phyloP scores from a whole-genome alignment of 2,888 invertebrate species.

The Bhutanitis thaidina region DNA sequence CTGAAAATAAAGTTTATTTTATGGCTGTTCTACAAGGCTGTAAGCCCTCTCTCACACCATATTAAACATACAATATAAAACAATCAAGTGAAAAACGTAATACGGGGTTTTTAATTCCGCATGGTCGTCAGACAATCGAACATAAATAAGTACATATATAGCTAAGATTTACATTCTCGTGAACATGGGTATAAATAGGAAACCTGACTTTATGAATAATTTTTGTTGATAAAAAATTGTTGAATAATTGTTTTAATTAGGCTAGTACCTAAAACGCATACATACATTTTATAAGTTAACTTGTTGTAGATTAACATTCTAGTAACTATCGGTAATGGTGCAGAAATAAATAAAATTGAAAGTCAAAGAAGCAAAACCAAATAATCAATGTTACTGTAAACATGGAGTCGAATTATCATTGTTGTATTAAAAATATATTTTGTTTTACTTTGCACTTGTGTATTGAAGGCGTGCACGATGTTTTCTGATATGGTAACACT shows the following conservation, averaged over 20 bases:
- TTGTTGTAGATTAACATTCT: slow-evolving; percentile 9
- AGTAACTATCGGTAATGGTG: slow-evolving; percentile 6
- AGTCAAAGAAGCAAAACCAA: neutral
- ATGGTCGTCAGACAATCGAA: too few species aligned
- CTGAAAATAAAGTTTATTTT: too few species aligned
- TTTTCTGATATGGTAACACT: neutral
- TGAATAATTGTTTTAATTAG: too few species aligned
- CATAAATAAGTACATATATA: too few species aligned
- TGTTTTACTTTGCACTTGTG: neutral
- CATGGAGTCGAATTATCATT: neutral
- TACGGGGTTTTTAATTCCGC: too few species aligned
- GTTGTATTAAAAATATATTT: neutral
- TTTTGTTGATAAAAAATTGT: neutral
- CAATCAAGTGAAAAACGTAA: too few species aligned
- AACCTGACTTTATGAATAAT: neutral
- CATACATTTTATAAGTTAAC: slow-evolving; percentile 9
- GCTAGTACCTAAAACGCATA: slow-evolving; percentile 2
- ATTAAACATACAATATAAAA: too few species aligned
- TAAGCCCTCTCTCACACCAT: too few species aligned
- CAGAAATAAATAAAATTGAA: neutral
- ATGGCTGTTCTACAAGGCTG: too few species aligned
- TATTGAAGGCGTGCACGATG: neutral
- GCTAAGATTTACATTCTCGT: neutral
- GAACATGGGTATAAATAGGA: neutral
- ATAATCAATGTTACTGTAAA: neutral